Evolutionary conservation across 2,797 vertebrate species (phyloP).

Genomic region (Pteropus rufus): DNA sequence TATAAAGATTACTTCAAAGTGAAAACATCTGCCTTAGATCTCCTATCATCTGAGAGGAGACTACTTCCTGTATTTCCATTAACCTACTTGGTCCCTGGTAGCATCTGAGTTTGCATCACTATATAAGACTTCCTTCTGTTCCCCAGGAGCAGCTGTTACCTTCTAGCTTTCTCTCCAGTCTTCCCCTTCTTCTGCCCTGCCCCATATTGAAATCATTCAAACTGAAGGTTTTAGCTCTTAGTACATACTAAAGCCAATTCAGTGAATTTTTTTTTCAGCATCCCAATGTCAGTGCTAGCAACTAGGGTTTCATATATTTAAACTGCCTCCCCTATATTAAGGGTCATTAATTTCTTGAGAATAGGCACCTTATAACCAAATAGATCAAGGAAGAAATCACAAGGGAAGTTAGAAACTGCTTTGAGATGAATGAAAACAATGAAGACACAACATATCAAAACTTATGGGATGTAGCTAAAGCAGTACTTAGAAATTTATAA

Average conservation of each 20-base stretch:
- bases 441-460: no score
- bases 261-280: neutral
- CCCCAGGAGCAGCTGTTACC: neutral
- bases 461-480: no score
- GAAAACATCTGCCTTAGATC: neutral
- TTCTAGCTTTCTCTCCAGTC: neutral
- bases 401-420: no score
- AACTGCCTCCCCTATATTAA: neutral
- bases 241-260: neutral
- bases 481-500: no score
- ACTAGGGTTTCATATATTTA: neutral
- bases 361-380: no score
- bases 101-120: neutral
- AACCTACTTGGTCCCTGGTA: neutral
- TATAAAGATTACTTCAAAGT: neutral
- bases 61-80: neutral
- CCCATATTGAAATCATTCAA: neutral
- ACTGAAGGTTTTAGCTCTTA: neutral
- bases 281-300: neutral
- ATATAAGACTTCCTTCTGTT: neutral
- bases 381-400: no score
- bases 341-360: neutral
- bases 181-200: neutral
- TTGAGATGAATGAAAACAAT: no score
- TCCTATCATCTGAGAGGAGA: neutral